Evolutionary conservation across 2,797 vertebrate genomes (phyloP).

Genomic region (Xerus rutilus): DNA sequence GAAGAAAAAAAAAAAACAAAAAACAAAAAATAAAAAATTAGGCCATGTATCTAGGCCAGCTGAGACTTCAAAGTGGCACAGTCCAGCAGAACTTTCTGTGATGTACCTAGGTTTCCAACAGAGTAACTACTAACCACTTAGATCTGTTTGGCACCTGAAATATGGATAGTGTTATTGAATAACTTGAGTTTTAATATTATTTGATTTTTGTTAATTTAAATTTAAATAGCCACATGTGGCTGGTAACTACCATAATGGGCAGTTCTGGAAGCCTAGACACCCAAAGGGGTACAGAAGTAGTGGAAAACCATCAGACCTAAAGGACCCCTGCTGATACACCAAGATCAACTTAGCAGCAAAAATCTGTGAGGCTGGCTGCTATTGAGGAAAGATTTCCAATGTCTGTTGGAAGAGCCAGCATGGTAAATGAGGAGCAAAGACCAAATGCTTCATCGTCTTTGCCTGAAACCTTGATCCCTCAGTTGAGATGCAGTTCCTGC

Average conservation of each 20-base stretch:
- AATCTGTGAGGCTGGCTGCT: not conserved
- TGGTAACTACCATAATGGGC: not conserved
- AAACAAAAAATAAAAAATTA: not conserved
- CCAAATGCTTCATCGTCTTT: not conserved
- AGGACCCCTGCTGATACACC: not conserved
- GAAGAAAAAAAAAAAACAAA: no score
- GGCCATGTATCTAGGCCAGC: not conserved
- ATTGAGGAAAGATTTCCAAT: not conserved
- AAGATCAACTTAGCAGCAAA: not conserved
- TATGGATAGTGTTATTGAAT: not conserved
- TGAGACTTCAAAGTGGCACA: not conserved
- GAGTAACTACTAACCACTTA: not conserved
- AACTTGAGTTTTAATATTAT: slow-evolving; percentile 33
- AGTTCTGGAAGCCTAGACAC: not conserved
- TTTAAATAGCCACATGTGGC: slow-evolving; percentile 1
- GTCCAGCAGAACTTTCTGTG: slow-evolving; percentile 18
- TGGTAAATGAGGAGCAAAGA: not conserved
- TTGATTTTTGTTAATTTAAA: slow-evolving; percentile 48
- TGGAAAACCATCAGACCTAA: not conserved
- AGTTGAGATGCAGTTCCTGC: slow-evolving; percentile 5
- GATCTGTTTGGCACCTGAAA: not conserved
- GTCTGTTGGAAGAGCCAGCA: not conserved
- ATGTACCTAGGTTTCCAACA: not conserved
- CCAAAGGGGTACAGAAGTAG: not conserved
- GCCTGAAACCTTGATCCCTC: not conserved